Evolutionary conservation across 2,797 vertebrate species (phyloP), one percentile per base, ranked within the genome.

Genomic region (Pantherophis alleghaniensis): DNA sequence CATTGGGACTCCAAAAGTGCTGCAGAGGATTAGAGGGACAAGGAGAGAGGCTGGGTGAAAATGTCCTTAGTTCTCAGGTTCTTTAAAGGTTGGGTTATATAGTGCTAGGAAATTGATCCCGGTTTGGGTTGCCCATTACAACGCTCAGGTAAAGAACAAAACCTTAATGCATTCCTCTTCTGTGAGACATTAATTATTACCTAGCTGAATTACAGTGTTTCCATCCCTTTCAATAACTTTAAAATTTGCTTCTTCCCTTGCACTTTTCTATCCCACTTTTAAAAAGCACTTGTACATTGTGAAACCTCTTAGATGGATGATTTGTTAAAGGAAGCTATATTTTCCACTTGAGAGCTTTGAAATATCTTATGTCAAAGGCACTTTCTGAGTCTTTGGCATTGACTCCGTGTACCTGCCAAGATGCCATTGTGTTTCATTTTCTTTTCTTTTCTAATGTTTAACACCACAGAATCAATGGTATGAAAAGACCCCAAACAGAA

Each of bases 341-440:
- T 91, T 91, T 94, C 89, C 89, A 91, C 86, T 91, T 37, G 13
- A 94, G 86, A 63, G 91, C 91, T 92, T 86, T 91, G 89, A 92
- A 94, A 92, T 12, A 4, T 86, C 69, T 83, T 79, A 18, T 32
- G 32, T 88, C n/a, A 92, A 88, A 66, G n/a, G 26, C 63, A 79
- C 47, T 92, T 83, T 88, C 56, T 3, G 14, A 69, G 79, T 53
- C 74, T 60, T 92, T 83, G 90, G 63, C 86, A 88, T 88, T 92
- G 89, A 91, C 93, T 94, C 66, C n/a, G 2, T 94, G 91, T 92
- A 94, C 93, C 56, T 91, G 88, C 86, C 93, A 92, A 88, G 86
- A 79, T 79, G 56, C 61, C 63, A 89, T 86, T 83, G 61, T 42
- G 24, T 79, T 90, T 87, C 87, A 37, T 87, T 88, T 88, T 66